Evolutionary conservation across 2,113 vertebrate genomes (phyloP), one percentile per base, ranked within the genome.

Genomic region (Alethe diademata): DNA sequence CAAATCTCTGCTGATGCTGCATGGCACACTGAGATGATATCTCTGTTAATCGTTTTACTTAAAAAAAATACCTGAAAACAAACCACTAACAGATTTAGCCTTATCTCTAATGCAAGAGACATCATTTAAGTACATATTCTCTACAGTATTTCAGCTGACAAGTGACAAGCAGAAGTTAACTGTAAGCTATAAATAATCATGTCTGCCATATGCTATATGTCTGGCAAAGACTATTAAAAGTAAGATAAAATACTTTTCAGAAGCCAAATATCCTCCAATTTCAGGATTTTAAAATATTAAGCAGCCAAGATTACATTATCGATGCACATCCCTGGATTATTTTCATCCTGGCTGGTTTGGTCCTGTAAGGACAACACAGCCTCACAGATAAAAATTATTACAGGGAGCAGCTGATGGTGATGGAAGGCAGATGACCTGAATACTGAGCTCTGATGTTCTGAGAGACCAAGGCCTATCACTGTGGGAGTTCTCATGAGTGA

Each of bases 271-370:
- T 65, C 82, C 72, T 90, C 60, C 28, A 33, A 1, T 88, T 93
- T 74, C 50, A 88, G 90, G 92, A 73, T 76, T 95, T 87, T 53
- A 64, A 87, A 93, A 95, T 61, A 89, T 64, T 83, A 95, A 92
- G 45, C 93, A 83, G 72, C 33, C 88, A 65, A 58, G 33, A 81
- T 76, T 82, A 75, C 78, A 43, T 73, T 94, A 87, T 33, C 7
- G 3, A 64, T 25, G 47, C n/a, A 70, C 58, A 91, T 69, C 54
- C 47, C 42, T 22, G 40, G 73, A 54, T 82, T 82, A 89, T 58
- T 92, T 76, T 70, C 66, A 82, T 47, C 14, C 54, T 70, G 35
- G 33, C 29, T 69, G 70, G 19, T 42, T 95, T 75, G 88, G 61
- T 53, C 57, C 42, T 65, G 33, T 26, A 75, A 75, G 60, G 57